A percentile compares a stretch with the other conserved stretches of the same genome.
phyloP scores from a whole-genome alignment of 2,888 invertebrate genomes.

The Dusona sp. region DNA sequence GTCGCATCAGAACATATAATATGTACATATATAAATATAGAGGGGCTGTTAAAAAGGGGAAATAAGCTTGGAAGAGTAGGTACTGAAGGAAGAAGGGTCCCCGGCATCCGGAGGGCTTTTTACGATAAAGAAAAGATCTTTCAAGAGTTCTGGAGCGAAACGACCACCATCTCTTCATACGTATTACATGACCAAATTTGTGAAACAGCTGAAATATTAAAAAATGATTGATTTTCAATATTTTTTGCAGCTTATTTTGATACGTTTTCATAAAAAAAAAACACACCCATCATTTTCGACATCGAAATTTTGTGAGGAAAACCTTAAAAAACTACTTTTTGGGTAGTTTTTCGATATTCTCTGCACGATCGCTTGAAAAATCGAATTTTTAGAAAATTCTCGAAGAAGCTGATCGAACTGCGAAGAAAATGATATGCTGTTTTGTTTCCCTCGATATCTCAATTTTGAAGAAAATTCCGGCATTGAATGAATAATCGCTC shows the following conservation, averaged over 20 bases:
- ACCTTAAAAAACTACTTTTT: neutral
- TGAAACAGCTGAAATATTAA: neutral
- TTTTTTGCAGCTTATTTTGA: neutral
- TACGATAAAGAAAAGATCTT: slow-evolving; percentile 30
- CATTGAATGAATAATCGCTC: too few relatives aligned
- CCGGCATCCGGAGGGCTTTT: slow-evolving; percentile 52
- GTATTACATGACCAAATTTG: neutral
- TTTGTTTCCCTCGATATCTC: too few relatives aligned
- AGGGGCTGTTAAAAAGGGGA: slow-evolving; percentile 12
- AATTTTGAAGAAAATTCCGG: too few relatives aligned
- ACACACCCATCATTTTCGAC: neutral
- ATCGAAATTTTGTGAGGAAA: neutral
- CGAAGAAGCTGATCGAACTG: too few relatives aligned
- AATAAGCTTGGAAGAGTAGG: slow-evolving; percentile 30
- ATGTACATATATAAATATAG: slow-evolving; percentile 7
- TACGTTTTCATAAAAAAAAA: too few relatives aligned
- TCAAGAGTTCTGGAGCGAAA: slow-evolving; percentile 55
- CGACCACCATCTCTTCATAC: neutral
- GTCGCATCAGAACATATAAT: slow-evolving; percentile 12
- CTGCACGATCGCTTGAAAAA: too few relatives aligned
- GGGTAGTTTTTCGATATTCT: neutral
- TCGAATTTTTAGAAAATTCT: too few relatives aligned
- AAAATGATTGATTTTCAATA: neutral
- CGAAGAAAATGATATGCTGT: too few relatives aligned
- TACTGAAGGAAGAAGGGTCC: slow-evolving; percentile 45